Evolutionary conservation across 2,113 vertebrate genomes (phyloP).

Genomic region (Rousettus leschenaultii): DNA sequence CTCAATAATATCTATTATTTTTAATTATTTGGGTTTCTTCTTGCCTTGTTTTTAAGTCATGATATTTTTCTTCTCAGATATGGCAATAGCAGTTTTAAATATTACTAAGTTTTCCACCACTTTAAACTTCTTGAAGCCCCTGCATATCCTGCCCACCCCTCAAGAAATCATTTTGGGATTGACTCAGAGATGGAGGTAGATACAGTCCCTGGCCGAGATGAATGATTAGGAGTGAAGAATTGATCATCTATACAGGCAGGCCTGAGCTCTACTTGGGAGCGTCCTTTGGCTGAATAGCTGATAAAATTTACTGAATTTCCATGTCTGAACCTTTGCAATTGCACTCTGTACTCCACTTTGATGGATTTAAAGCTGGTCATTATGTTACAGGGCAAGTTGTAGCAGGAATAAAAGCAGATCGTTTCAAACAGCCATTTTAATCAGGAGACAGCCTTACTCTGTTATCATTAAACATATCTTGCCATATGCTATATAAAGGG

Average conservation of each 20-base stretch:
- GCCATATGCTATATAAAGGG: slow-evolving; percentile 27
- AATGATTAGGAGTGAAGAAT: slow-evolving; percentile 54
- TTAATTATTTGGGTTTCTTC: neutral
- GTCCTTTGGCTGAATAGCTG: slow-evolving; percentile 43
- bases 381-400: slow-evolving; percentile 55
- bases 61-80: neutral
- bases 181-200: slow-evolving; percentile 47
- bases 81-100: neutral
- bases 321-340: slow-evolving; percentile 53
- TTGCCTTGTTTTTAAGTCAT: neutral
- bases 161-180: slow-evolving; percentile 50
- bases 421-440: slow-evolving; percentile 44
- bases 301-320: slow-evolving; percentile 75
- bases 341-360: slow-evolving; percentile 39
- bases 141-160: neutral
- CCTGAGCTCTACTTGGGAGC: slow-evolving; percentile 35
- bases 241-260: slow-evolving; percentile 51
- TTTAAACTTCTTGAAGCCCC: neutral
- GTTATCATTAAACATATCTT: slow-evolving; percentile 26
- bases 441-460: neutral
- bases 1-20: neutral
- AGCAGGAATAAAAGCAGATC: slow-evolving; percentile 7
- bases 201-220: neutral
- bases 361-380: slow-evolving; percentile 74
- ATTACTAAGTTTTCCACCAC: neutral